These are phyloP conservation scores for Dioctria linearis DNA, from an alignment of 2,888 invertebrate genomes.

Conservation along the genomic window DNA sequence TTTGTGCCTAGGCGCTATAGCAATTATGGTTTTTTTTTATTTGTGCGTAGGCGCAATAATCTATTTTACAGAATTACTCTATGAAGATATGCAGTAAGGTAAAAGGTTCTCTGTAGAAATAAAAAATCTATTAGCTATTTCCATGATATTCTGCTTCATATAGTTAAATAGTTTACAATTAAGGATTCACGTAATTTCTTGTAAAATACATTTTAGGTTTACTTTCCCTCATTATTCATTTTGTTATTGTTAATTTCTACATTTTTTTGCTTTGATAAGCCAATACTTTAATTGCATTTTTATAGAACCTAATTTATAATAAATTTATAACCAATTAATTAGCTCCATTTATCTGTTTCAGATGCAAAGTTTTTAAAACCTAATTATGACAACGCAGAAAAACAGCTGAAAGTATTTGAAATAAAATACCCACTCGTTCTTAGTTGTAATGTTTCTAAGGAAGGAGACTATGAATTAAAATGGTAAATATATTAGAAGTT, in stretches of 20 bases:
- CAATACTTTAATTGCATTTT: slow-evolving; percentile 23
- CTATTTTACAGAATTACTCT: no score
- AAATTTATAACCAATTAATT: not conserved
- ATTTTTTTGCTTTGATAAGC: slow-evolving; percentile 30
- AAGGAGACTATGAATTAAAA: slow-evolving; percentile 63
- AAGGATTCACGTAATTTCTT: no score
- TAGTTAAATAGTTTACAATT: no score
- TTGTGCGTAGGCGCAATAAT: no score
- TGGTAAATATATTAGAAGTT: slow-evolving; percentile 63
- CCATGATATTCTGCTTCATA: no score
- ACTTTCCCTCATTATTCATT: not conserved
- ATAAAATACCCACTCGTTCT: slow-evolving; percentile 68
- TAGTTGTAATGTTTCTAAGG: slow-evolving; percentile 68
- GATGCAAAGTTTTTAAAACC: slow-evolving; percentile 68
- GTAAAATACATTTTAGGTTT: not conserved
- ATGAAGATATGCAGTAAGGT: no score
- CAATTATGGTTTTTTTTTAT: no score
- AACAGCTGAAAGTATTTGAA: slow-evolving; percentile 66
- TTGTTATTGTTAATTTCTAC: slow-evolving; percentile 21
- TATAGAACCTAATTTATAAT: not conserved
- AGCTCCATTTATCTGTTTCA: slow-evolving; percentile 59
- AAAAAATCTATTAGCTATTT: no score
- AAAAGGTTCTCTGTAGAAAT: no score
- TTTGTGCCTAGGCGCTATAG: no score
- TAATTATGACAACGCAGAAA: slow-evolving; percentile 67